Percentiles rank a stretch among this genome's conserved stretches.
Conservation (phyloP, 2,113 vertebrate species). For the Chiloscyllium plagiosum region DNA sequence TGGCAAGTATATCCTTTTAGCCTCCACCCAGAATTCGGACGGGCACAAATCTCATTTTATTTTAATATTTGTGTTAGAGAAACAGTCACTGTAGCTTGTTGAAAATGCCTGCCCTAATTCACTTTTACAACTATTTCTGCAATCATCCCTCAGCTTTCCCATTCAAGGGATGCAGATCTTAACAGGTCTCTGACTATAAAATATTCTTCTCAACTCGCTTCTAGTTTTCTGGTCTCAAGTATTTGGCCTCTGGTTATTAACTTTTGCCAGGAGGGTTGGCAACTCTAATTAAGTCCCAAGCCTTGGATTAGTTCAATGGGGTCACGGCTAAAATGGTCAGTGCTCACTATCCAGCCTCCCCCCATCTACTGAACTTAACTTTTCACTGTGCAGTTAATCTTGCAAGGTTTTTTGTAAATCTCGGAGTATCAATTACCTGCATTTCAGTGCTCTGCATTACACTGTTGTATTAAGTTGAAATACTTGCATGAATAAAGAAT, state of each 20-base stretch:
- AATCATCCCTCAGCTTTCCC: not conserved
- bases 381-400: not conserved
- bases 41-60: not conserved
- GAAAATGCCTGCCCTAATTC: not conserved
- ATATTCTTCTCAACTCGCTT: not conserved
- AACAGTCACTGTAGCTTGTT: not conserved
- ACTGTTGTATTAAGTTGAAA: not conserved
- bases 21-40: too few species aligned
- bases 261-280: not conserved
- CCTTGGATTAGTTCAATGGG: not conserved
- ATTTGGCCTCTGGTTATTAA: not conserved
- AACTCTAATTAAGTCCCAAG: not conserved
- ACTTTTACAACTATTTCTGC: not conserved
- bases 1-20: too few species aligned
- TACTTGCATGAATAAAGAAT: not conserved
- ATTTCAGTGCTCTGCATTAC: not conserved
- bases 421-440: not conserved
- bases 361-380: not conserved
- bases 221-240: not conserved
- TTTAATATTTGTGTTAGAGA: not conserved
- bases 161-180: not conserved
- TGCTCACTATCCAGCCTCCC: not conserved
- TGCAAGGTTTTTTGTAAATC: not conserved
- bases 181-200: not conserved
- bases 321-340: not conserved